Evolutionary conservation across 2,797 vertebrate species (phyloP).

Genomic region (Bovichtus diacanthus): DNA sequence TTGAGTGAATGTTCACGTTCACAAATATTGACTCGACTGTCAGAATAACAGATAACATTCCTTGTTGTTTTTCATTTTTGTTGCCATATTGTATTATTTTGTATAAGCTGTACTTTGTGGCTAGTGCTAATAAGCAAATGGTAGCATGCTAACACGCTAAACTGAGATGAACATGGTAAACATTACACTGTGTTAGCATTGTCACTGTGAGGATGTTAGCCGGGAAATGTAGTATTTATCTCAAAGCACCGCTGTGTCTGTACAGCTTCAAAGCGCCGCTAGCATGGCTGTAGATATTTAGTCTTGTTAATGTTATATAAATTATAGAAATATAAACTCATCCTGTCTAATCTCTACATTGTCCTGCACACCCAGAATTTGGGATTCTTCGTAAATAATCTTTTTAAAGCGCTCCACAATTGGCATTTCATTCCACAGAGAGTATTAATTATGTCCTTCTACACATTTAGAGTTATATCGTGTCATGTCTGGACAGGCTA

Average conservation of each 20-base stretch:
- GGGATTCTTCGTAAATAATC: neutral
- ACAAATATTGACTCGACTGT: neutral
- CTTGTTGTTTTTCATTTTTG: neutral
- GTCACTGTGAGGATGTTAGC: neutral
- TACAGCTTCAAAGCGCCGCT: neutral
- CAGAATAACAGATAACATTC: neutral
- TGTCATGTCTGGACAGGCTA: neutral
- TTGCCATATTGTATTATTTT: neutral
- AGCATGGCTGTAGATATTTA: neutral
- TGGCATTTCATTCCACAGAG: constrained; percentile 9
- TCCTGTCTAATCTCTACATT: constrained; percentile 5
- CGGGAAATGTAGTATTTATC: neutral
- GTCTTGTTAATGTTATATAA: neutral
- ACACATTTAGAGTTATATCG: neutral
- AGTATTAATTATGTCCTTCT: neutral
- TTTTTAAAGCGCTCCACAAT: neutral
- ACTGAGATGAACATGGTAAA: neutral
- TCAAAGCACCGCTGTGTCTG: neutral
- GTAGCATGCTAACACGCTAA: neutral
- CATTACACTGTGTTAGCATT: neutral
- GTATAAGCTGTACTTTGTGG: neutral
- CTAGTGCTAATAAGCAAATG: neutral
- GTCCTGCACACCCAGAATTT: neutral
- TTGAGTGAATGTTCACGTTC: neutral
- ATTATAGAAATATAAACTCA: constrained; percentile 4